Percentiles rank a stretch among this genome's conserved stretches.
These are phyloP conservation scores for Heliconius cydno DNA, from an alignment of 2,888 invertebrate species.

Conservation along the genomic window DNA sequence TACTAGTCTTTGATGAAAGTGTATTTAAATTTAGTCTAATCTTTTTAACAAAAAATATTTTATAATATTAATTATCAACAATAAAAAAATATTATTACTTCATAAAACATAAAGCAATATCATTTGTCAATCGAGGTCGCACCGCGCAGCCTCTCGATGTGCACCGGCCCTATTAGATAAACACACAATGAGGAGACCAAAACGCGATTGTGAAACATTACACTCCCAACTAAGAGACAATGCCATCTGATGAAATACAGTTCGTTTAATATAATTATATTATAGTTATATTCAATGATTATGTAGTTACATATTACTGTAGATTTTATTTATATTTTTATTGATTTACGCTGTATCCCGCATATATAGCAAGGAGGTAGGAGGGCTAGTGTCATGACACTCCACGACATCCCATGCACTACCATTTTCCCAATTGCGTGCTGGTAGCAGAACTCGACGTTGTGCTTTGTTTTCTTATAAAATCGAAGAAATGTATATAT, in stretches of 20 bases:
- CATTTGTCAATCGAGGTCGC: constrained; percentile 14
- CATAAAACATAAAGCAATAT: not conserved
- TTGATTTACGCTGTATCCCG: too few species aligned
- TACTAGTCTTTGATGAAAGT: too few species aligned
- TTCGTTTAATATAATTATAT: constrained; percentile 26
- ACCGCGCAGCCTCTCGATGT: not conserved
- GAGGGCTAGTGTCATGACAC: too few species aligned
- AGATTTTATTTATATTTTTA: not conserved
- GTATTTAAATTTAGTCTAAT: too few species aligned
- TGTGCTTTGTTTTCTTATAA: too few species aligned
- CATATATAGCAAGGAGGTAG: too few species aligned
- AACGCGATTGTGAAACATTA: constrained; percentile 35
- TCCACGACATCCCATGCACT: too few species aligned
- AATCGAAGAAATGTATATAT: too few species aligned
- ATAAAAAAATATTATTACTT: not conserved
- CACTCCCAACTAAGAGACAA: constrained; percentile 35
- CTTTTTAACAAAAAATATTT: too few species aligned
- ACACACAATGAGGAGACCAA: constrained; percentile 34
- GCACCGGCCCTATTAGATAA: constrained; percentile 19
- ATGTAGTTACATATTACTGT: not conserved
- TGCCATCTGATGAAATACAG: constrained; percentile 31
- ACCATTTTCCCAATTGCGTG: too few species aligned
- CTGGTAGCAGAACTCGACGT: too few species aligned
- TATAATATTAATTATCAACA: not conserved
- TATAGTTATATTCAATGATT: constrained; percentile 8